These are phyloP conservation scores for Cremastinae sp. DNA, from an alignment of 2,888 invertebrate species.

Conservation along the genomic window DNA sequence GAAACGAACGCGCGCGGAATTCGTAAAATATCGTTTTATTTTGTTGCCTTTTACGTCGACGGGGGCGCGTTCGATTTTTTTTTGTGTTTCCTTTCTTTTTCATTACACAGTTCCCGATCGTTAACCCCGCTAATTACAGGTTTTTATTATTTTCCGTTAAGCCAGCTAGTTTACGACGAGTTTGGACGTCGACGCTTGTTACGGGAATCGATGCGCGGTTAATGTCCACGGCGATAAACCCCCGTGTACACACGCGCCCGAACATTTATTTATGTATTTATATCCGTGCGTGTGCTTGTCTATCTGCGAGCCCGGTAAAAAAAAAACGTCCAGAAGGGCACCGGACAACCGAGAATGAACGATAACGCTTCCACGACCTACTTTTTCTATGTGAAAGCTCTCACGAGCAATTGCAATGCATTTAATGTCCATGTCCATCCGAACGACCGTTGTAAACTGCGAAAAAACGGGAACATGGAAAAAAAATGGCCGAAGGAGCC, in stretches of 20 bases:
- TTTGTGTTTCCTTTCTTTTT: slow-evolving; percentile 22
- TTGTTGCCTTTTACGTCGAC: slow-evolving; percentile 2
- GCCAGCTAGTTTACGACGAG: slow-evolving; percentile 48
- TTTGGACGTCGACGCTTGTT: slow-evolving; percentile 54
- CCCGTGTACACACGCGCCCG: slow-evolving; percentile 16
- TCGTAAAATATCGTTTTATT: slow-evolving; percentile 53
- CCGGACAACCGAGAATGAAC: slow-evolving; percentile 16
- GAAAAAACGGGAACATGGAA: background rate
- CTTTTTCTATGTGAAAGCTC: slow-evolving; percentile 35
- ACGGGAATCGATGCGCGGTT: slow-evolving; percentile 55
- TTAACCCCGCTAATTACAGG: slow-evolving; percentile 61
- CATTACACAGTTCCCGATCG: slow-evolving; percentile 50
- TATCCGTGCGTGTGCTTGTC: background rate
- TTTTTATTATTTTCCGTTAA: slow-evolving; percentile 58
- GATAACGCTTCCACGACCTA: slow-evolving; percentile 21
- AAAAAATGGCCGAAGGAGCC: background rate
- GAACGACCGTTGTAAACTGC: slow-evolving; percentile 28
- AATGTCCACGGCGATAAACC: slow-evolving; percentile 46
- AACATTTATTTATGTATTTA: slow-evolving; percentile 18
- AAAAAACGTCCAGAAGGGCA: slow-evolving; percentile 41
- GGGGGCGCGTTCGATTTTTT: slow-evolving; percentile 23
- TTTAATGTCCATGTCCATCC: slow-evolving; percentile 35
- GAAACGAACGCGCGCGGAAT: slow-evolving; percentile 28
- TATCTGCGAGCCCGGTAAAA: background rate
- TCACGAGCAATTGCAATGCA: slow-evolving; percentile 35